phyloP scores from a whole-genome alignment of 2,113 vertebrate genomes.

The Ranitomeya imitator region DNA sequence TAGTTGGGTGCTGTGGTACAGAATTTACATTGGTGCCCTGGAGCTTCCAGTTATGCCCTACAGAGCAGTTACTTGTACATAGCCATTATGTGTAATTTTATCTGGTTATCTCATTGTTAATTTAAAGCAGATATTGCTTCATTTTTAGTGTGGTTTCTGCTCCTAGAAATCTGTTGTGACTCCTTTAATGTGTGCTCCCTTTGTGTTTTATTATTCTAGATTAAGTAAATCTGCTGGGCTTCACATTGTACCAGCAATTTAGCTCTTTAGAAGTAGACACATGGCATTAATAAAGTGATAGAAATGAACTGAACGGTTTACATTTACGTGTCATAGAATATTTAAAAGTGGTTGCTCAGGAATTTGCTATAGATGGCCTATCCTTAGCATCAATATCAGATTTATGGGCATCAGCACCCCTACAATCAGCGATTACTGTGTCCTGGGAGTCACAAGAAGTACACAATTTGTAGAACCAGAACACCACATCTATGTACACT shows the following conservation, averaged over 20 bases:
- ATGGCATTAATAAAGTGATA: background rate
- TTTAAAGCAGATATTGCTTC: slow-evolving; percentile 13
- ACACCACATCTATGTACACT: no score
- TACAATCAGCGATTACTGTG: no score
- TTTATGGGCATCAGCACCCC: no score
- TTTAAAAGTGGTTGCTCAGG: background rate
- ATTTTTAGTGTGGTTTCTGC: background rate
- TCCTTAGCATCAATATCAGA: no score
- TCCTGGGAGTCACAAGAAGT: no score
- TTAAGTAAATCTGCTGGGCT: slow-evolving; percentile 8
- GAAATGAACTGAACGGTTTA: background rate
- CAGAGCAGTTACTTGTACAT: background rate
- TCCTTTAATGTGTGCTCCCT: slow-evolving; percentile 10
- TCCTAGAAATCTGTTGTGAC: background rate
- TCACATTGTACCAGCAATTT: background rate
- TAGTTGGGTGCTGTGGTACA: background rate
- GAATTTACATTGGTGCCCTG: no score
- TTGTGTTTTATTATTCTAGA: background rate
- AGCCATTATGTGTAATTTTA: background rate
- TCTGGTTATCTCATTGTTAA: background rate
- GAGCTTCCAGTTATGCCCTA: no score
- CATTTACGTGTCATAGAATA: background rate
- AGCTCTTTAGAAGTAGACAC: background rate
- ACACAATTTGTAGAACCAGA: no score
- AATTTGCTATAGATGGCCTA: no score